Evolutionary conservation across 2,888 invertebrate species (phyloP), one percentile per base, ranked within the genome.

Genomic region (Acrobeloides nanus): DNA sequence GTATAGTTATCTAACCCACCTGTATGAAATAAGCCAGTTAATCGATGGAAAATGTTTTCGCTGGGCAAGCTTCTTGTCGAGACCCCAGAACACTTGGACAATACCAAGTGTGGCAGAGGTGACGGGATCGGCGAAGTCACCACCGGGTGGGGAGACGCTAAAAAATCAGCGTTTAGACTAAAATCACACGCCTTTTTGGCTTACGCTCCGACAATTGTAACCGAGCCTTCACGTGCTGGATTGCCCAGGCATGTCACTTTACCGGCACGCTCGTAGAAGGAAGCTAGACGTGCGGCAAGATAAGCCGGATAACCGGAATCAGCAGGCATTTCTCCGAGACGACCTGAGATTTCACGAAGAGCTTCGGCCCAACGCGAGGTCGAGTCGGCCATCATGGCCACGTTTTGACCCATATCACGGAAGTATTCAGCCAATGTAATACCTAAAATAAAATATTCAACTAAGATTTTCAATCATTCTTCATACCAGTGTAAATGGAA

Each of bases 301-400:
- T 99, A 99, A 50, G 97, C 97, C 35, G 97, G 97, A 79, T 99
- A 99, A 75, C 97, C 97, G 38, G 82, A 82, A 73, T 81, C 90
- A 69, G 97, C 97, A 74, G 97, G 97, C 97, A 99, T 99, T 82
- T 99, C 97, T 75, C 97, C 97, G 75, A 99, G 81, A 79, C 97
- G 93, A 54, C 71, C 93, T 0, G 95, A 95, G 80, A 99, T 97
- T 84, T 99, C 97, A 80, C 97, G 84, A 77, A 99, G 82, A 66
- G 97, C 97, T 79, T 99, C 97, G 53, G 97, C 97, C 97, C 97
- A 97, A 80, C 97, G 89, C 12, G 95, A 97, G 18, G 97, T 99
- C 24, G 95, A 97, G 80, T 97, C 97, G 57, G 97, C 97, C 97
- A 99, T 99, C 97, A 97, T 99, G 65, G 95, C 90, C 37, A 97